Base-by-base conservation (phyloP, 2,888 invertebrate species). In the Isoperla grammatica region DNA sequence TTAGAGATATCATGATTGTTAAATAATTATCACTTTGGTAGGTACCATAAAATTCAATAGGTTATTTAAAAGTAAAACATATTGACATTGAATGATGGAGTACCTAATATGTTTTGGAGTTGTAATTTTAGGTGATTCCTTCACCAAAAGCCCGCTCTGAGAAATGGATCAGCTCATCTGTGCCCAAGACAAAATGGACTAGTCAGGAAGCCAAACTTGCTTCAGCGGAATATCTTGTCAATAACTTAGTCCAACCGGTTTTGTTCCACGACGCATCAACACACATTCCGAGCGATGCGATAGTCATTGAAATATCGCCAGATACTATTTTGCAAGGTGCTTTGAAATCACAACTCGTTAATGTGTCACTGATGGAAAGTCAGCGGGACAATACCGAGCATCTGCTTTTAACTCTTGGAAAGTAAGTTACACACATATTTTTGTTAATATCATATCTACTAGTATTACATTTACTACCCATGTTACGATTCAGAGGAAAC, bases 191-290 rank as follows among this genome's bases (percentile, higher is more conserved):
- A 1, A 81, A 86, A 53, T 95, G 95, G 95, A 80, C 80, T 65
- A 81, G 84, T 1, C 83, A 88, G 0, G 72, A 91, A 40, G 89
- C 94, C 0, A 81, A 85, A 71, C 78, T 85, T 68, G 94, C 94
- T 64, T 94, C 94, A 53, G 89, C 93, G 1, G 90, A 88, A 42
- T 99, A 99, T 77, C 95, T 96, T 74, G 95, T 95, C 22, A 95
- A 97, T 80, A 97, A 97, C 76, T 79, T 97, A 66, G 79, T 95
- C 57, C 94, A 94, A 57, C 95, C 95, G 12, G 96, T 96, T 56
- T 81, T 92, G 56, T 96, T 95, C 82, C 86, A 94, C 70, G 94
- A 94, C 72, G 95, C 90, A 6, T 72, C 95, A 64, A 77, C 81
- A 66, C 85, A 87, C 71, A 81, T 98, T 48, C 98, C 98, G 15